These are phyloP conservation scores for Microctenopoma steveboyesi DNA, from an alignment of 2,797 vertebrate species.

Conservation along the genomic window DNA sequence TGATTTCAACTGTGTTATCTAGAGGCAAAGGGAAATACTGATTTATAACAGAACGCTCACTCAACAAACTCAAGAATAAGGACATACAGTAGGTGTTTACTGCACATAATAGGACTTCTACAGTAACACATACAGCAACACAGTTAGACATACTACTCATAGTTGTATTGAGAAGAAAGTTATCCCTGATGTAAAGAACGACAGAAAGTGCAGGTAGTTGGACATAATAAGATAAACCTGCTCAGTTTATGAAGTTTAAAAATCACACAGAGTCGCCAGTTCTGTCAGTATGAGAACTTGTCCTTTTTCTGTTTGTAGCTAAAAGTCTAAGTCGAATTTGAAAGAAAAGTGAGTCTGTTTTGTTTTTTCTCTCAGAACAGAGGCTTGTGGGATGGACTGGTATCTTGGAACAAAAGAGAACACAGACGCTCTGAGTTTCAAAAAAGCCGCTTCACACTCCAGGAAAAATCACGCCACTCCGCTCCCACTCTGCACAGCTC, in stretches of 20 bases:
- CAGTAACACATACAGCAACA: too few species aligned
- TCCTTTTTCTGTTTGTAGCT: slow-evolving; percentile 15
- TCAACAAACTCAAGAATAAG: not conserved
- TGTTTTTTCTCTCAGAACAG: slow-evolving; percentile 35
- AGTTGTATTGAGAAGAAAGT: too few species aligned
- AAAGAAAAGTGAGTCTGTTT: slow-evolving; percentile 18
- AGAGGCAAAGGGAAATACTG: not conserved
- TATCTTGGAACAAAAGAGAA: slow-evolving; percentile 52
- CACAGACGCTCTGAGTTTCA: slow-evolving; percentile 65
- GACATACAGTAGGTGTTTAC: too few species aligned
- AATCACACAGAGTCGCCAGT: not conserved
- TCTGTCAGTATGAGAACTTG: slow-evolving; percentile 8
- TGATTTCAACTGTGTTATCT: not conserved
- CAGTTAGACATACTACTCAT: too few species aligned
- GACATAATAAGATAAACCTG: slow-evolving; percentile 16
- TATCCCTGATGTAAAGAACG: too few species aligned
- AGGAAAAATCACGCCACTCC: slow-evolving; percentile 50
- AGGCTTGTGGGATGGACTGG: slow-evolving; percentile 50
- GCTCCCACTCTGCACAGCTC: slow-evolving; percentile 51
- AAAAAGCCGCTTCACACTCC: slow-evolving; percentile 53
- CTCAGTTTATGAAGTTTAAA: slow-evolving; percentile 19
- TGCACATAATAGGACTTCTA: too few species aligned
- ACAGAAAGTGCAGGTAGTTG: too few species aligned
- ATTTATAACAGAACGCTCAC: not conserved
- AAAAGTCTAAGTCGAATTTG: slow-evolving; percentile 31